Conservation (phyloP, 2,888 invertebrate species). For the Dynastes tityus region DNA sequence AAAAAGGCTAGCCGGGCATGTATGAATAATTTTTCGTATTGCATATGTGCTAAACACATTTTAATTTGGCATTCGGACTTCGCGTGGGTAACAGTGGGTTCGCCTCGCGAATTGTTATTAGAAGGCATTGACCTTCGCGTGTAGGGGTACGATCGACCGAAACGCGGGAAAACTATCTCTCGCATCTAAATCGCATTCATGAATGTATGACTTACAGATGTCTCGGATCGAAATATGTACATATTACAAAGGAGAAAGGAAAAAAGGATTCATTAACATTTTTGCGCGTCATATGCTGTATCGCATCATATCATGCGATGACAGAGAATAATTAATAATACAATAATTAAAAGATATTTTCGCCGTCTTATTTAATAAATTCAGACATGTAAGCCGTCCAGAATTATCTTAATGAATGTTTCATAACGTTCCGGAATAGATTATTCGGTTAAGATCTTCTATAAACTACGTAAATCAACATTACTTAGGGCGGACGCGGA, state of each 20-base stretch:
- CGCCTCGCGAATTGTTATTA: conserved; percentile 44
- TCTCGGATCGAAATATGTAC: conserved; percentile 13
- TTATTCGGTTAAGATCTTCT: conserved; percentile 4
- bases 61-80: conserved; percentile 47
- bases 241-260: neutral
- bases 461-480: conserved; percentile 5
- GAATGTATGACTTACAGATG: conserved; percentile 39
- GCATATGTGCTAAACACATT: conserved; percentile 45
- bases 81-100: conserved; percentile 43
- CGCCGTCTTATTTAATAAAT: too few species aligned
- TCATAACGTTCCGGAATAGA: conserved; percentile 10
- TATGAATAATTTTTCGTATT: conserved; percentile 41
- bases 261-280: neutral
- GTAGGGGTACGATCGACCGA: conserved; percentile 41
- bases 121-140: conserved; percentile 45
- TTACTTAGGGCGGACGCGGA: neutral
- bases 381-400: neutral
- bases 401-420: neutral
- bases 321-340: too few species aligned
- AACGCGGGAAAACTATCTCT: conserved; percentile 35
- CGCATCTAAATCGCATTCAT: conserved; percentile 35
- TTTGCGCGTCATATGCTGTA: neutral
- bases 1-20: conserved; percentile 23
- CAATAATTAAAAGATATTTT: too few species aligned
- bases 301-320: too few species aligned